phyloP scores from a whole-genome alignment of 53 echinoderm and acorn worm genomes.

The Echinometra lucunter region DNA sequence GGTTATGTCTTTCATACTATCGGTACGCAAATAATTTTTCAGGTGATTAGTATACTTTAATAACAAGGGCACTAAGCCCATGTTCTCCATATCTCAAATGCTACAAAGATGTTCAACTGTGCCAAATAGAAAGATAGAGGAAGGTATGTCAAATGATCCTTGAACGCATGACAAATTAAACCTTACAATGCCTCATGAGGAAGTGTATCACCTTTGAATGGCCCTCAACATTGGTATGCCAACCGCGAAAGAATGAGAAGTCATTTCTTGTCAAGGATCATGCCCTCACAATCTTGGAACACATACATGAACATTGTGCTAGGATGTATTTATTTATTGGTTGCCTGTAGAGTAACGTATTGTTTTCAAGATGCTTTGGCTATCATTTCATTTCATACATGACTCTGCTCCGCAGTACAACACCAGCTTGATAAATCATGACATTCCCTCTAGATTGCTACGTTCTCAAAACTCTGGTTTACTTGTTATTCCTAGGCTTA shows the following conservation, averaged over 20 bases:
- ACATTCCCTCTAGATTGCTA: no score
- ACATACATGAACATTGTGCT: not conserved
- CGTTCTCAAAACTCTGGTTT: no score
- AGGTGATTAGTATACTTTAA: no score
- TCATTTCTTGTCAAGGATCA: constrained; percentile 4
- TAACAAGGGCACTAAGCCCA: not conserved
- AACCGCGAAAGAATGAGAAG: constrained; percentile 20
- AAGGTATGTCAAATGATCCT: not conserved
- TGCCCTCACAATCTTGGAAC: constrained; percentile 17
- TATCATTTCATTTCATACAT: no score
- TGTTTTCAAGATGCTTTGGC: no score
- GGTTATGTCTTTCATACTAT: no score
- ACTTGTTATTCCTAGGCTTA: no score
- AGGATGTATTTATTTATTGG: no score
- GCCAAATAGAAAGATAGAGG: not conserved
- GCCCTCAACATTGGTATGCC: constrained; percentile 39
- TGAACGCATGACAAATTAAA: not conserved
- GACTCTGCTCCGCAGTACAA: no score
- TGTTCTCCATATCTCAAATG: not conserved
- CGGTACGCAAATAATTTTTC: not conserved
- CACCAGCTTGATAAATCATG: no score
- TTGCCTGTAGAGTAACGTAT: no score
- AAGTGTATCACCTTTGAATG: constrained; percentile 33
- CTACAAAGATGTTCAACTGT: not conserved
- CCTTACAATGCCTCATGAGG: not conserved